These are phyloP conservation scores for Ommatoiulus sabulosus DNA, from an alignment of 2,888 invertebrate genomes.

Conservation along the genomic window DNA sequence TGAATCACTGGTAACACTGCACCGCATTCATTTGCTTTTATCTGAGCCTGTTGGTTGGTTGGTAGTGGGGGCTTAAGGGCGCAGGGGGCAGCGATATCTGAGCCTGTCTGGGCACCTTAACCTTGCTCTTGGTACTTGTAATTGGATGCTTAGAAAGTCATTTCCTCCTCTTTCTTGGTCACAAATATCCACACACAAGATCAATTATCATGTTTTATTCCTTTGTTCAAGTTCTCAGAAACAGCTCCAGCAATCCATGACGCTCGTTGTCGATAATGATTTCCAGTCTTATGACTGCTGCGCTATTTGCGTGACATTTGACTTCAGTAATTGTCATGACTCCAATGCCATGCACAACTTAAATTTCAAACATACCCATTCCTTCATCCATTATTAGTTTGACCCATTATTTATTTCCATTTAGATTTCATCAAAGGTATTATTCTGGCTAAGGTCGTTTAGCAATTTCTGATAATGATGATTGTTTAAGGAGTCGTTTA, in stretches of 20 bases:
- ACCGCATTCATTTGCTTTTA: too few species aligned
- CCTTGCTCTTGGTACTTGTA: neutral
- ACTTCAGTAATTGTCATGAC: neutral
- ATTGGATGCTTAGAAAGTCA: neutral
- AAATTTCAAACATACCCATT: too few species aligned
- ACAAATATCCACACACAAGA: neutral
- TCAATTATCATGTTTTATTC: slow-evolving; percentile 25
- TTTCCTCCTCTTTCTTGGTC: neutral
- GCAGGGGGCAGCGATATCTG: too few species aligned
- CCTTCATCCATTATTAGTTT: too few species aligned
- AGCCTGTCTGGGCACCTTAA: neutral
- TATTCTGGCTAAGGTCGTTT: too few species aligned
- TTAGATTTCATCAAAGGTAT: neutral
- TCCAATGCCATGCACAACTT: neutral
- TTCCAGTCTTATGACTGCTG: neutral
- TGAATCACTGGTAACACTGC: too few species aligned
- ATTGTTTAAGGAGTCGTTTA: neutral
- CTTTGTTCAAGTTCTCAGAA: neutral
- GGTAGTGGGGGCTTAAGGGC: too few species aligned
- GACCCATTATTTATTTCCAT: neutral
- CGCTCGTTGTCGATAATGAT: neutral
- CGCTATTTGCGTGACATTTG: neutral
- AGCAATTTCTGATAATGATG: neutral
- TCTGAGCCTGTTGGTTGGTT: too few species aligned
- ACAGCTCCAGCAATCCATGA: neutral